Evolutionary conservation across 2,113 vertebrate genomes (phyloP), one percentile per base, ranked within the genome.

Genomic region (Pipa parva): DNA sequence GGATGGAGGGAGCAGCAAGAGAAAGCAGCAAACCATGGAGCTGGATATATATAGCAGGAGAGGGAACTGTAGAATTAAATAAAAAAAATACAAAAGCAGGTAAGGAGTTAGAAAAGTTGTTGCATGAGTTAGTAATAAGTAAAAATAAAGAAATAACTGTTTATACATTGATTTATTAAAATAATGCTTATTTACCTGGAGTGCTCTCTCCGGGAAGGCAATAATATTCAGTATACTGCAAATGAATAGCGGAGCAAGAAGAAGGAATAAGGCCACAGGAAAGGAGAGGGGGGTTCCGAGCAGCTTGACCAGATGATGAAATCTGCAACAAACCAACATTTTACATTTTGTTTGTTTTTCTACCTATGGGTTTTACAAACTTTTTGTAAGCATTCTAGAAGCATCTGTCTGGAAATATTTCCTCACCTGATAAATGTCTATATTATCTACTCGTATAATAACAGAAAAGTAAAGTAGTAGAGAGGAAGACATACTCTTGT

Each of bases 181-280:
- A 5, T 3, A 31, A 13, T 46, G 17, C 20, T 13, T 21, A 48
- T 70, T 78, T 87, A 98, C 96, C 95, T 81, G 90, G 85, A 76
- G 93, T 85, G 69, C n/a, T 80, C 80, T 58, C 33, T 54, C 66
- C 66, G 7, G 66, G 92, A 12, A 94, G 92, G 71, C 95, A 92
- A 85, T 98, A 99, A 81, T 98, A 99, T 56, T 99, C 97, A 0
- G 92, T 97, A 76, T 98, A 98, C 73, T 99, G 94, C 62, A 98
- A 82, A 57, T 99, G 92, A 78, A 99, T 87, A 60, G 93, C 95
- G 60, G 96, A 93, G 7, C 89, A 78, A 64, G 85, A 86, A 45
- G 91, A 79, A 0, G 94, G 89, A 49, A 95, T 80, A 58, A 66
- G 85, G 60, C 89, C 94, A 75, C 96, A 96, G 17, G 93, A 98